A percentile compares a stretch with the other conserved stretches of the same genome.
Conservation (phyloP, 1,140 invertebrate species). For the Bombus soroeensis region DNA sequence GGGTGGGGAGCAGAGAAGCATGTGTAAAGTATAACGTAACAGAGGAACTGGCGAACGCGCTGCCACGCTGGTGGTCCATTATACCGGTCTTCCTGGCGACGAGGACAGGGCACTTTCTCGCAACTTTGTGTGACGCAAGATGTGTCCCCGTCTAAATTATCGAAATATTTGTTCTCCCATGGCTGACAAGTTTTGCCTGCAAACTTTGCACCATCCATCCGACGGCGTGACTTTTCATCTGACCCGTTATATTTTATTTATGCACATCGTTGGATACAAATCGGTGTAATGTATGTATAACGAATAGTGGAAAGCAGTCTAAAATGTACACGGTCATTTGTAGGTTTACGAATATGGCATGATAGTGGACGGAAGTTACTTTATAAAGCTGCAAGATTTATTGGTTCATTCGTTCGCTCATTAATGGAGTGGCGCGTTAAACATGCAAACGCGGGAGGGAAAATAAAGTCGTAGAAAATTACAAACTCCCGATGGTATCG, state of each 20-base stretch:
- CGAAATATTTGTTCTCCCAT: background rate
- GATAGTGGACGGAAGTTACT: background rate
- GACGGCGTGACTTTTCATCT: background rate
- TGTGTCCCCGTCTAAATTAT: background rate
- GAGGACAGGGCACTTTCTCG: slow-evolving; percentile 27
- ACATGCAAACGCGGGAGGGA: slow-evolving; percentile 3
- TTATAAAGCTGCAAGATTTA: slow-evolving; percentile 2
- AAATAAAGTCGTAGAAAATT: slow-evolving; percentile 33
- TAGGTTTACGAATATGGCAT: background rate
- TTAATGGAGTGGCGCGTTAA: slow-evolving; percentile 4
- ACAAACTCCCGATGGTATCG: slow-evolving; percentile 26
- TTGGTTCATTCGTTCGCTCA: slow-evolving; percentile 12
- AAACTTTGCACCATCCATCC: background rate
- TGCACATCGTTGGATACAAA: background rate
- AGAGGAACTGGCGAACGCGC: slow-evolving; percentile 74
- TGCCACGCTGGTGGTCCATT: slow-evolving; percentile 77
- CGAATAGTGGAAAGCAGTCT: background rate
- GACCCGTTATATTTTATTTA: background rate
- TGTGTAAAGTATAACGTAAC: slow-evolving; percentile 79
- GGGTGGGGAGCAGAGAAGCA: slow-evolving; percentile 44
- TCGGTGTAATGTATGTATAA: background rate
- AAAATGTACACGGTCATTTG: background rate
- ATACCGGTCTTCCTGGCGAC: slow-evolving; percentile 44
- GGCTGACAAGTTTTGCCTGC: no score
- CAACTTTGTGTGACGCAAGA: slow-evolving; percentile 19